Percentiles rank a stretch among this genome's conserved stretches.
phyloP scores from a whole-genome alignment of 2,797 vertebrate species.

The Threskiornis aethiopicus region DNA sequence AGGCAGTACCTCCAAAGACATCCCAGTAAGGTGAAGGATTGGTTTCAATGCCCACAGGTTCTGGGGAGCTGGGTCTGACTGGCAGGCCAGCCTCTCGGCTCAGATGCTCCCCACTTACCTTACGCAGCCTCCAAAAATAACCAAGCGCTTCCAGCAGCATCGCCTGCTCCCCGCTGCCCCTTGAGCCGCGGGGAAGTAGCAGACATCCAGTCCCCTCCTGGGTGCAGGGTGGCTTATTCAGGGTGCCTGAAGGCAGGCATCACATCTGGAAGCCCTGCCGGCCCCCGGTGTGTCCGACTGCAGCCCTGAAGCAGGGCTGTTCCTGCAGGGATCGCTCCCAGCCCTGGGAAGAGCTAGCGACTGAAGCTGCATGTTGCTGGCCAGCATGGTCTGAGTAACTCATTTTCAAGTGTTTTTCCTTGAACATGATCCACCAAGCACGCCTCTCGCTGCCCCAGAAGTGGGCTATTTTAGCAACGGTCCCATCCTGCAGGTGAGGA shows the following conservation, averaged over 20 bases:
- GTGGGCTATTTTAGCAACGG: background rate
- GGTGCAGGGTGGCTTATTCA: background rate
- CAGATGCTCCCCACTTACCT: background rate
- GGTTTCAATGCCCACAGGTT: background rate
- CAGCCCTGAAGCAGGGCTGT: background rate
- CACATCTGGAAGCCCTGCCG: background rate
- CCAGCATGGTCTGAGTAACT: background rate
- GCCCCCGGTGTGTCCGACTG: rapidly evolving
- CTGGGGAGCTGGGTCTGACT: background rate
- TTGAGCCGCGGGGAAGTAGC: background rate
- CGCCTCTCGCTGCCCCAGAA: background rate
- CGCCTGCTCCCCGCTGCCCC: background rate
- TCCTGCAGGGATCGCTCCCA: background rate
- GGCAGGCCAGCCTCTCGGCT: background rate
- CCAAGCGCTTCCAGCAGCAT: background rate
- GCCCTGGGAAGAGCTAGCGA: background rate
- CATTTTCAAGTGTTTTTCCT: background rate
- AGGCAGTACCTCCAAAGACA: background rate
- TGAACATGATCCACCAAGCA: background rate
- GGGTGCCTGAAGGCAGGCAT: background rate
- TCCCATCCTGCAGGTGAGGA: background rate
- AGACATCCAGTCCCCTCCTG: background rate
- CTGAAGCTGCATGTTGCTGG: background rate
- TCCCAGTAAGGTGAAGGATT: background rate
- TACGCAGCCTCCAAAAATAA: background rate